A percentile compares a stretch with the other conserved stretches of the same genome.
phyloP scores from a whole-genome alignment of 1,140 invertebrate species.

The Cylas formicarius region DNA sequence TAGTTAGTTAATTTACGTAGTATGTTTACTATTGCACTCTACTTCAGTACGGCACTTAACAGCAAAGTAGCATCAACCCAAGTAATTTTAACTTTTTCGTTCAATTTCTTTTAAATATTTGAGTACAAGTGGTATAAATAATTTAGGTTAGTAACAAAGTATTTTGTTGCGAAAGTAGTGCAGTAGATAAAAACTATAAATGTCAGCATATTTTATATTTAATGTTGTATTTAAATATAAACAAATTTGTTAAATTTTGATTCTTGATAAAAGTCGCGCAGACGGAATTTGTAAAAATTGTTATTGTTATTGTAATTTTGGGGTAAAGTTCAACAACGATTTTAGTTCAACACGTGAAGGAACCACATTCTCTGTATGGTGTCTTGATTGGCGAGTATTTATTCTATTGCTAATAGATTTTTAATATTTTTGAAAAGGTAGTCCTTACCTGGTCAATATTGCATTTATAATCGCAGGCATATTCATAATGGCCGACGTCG shows the following conservation, averaged over 20 bases:
- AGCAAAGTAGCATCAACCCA: too few species aligned
- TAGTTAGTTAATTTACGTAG: too few species aligned
- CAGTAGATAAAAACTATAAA: too few species aligned
- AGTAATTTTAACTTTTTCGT: too few species aligned
- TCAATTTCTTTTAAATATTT: too few species aligned
- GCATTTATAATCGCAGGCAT: conserved; percentile 52
- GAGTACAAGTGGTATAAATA: too few species aligned
- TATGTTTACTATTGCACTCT: too few species aligned
- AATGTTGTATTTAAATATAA: too few species aligned
- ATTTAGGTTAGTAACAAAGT: too few species aligned
- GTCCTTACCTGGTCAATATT: conserved; percentile 47
- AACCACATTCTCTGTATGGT: not conserved
- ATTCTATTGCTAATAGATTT: conserved; percentile 1
- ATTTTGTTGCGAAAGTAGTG: too few species aligned
- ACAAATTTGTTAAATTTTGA: not conserved
- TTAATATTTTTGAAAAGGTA: conserved; percentile 11
- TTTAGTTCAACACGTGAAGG: not conserved
- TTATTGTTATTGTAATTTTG: not conserved
- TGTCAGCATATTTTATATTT: too few species aligned
- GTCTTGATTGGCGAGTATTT: not conserved
- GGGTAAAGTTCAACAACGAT: not conserved
- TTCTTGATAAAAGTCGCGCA: not conserved
- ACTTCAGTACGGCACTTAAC: too few species aligned
- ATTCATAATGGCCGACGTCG: conserved; percentile 51
- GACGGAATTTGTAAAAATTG: not conserved